Conservation (phyloP, 2,113 vertebrate species). For the Zosterops japonicus region DNA sequence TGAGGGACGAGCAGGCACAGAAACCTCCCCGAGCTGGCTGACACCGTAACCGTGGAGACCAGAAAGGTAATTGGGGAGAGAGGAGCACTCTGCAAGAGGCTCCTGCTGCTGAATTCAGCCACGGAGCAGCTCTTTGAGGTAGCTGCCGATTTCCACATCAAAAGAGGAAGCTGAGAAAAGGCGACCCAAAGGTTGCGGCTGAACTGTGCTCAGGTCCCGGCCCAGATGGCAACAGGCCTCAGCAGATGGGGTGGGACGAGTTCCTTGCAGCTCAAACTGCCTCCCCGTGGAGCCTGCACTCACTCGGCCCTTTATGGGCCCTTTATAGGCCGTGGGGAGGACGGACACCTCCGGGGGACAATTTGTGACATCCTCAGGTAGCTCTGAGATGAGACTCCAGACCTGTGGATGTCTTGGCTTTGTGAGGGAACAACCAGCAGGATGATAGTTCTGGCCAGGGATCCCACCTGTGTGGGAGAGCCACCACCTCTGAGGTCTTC, state of each 20-base stretch:
- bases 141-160: constrained; percentile 57
- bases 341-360: not conserved
- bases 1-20: not conserved
- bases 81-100: not conserved
- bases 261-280: not conserved
- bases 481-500: not conserved
- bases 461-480: rapidly evolving
- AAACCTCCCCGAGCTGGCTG: not conserved
- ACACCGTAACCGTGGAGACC: constrained; percentile 30
- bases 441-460: not conserved
- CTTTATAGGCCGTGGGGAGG: not conserved
- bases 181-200: not conserved
- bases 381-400: not conserved
- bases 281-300: not conserved
- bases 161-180: constrained; percentile 25
- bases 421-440: rapidly evolving
- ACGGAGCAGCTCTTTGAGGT: constrained; percentile 9
- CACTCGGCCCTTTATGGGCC: not conserved
- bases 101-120: constrained; percentile 45
- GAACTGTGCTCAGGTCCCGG: constrained; percentile 2
- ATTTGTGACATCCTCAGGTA: not conserved
- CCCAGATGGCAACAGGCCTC: not conserved
- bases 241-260: not conserved
- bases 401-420: rapidly evolving
- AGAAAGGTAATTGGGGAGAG: not conserved